Base-by-base conservation (phyloP, 2,797 vertebrate species). In the Falco concolor region DNA sequence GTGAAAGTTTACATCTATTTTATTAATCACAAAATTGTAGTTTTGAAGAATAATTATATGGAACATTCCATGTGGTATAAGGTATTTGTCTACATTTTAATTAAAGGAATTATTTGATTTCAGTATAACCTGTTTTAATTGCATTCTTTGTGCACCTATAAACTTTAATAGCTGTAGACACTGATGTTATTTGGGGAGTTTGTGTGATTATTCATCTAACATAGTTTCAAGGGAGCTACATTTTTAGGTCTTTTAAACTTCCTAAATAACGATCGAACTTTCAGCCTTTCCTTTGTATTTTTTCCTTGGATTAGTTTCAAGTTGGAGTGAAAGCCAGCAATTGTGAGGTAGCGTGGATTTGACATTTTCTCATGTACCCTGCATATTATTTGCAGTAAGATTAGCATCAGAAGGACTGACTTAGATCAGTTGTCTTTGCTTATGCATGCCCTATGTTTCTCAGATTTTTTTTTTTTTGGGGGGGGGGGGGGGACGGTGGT, bases 351-450 rank as follows among this genome's bases (percentile, higher is more conserved):
- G 81, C 1, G 0, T 87, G 77, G 72, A 78, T 92, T 52, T 95
- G 94, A 93, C 95, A 87, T 95, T 97, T 94, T 96, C 91, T 89
- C 86, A 78, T 96, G 92, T 96, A 95, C 54, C 86, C 72, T 4
- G 8, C 86, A 81, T 95, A 96, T 91, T 96, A 93, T 96, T 96
- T 95, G 86, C 94, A 94, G 91, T 72, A 74, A 96, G 93, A 97
- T 96, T 95, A 95, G 88, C 86, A 95, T 96, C 86, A 87, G 79
- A 75, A 91, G 78, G 56, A 65, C 65, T 92, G 79, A 74, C 53
- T 90, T 87, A 90, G 90, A 95, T 94, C 88, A 45, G 68, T 95
- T 94, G 78, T 84, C 93, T 83, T 87, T 89, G 75, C 81, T 85
- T 95, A 54, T 75, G 75, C 65, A 32, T 3, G 3, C 52, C 12